Evolutionary conservation across 2,113 vertebrate genomes (phyloP).

Genomic region (Centropus bengalensis): DNA sequence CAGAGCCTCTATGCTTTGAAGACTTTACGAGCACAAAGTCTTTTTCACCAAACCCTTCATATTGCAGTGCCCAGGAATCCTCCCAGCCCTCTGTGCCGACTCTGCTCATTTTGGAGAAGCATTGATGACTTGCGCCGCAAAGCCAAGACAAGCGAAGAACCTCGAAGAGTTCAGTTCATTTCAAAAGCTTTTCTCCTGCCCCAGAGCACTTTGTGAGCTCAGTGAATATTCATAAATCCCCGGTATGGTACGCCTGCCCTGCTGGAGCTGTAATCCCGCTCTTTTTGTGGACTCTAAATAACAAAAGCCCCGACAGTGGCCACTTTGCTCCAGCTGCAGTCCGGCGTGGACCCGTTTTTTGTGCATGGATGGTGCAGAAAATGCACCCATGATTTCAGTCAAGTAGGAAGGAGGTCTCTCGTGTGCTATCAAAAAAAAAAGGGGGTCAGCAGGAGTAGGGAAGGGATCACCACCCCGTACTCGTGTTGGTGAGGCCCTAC

Average conservation of each 20-base stretch:
- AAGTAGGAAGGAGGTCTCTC: neutral
- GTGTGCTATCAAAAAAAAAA: neutral
- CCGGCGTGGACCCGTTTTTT: neutral
- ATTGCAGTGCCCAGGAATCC: neutral
- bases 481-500: no score
- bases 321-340: fast-evolving
- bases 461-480: no score
- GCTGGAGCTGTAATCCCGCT: neutral
- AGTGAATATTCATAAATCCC: constrained; percentile 50
- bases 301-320: neutral
- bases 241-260: neutral
- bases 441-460: no score
- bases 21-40: neutral
- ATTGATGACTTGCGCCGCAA: constrained; percentile 38
- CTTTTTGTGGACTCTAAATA: neutral
- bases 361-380: neutral
- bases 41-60: neutral
- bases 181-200: constrained; percentile 42
- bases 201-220: neutral
- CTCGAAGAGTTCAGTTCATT: constrained; percentile 38
- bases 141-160: constrained; percentile 16
- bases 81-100: neutral
- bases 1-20: neutral
- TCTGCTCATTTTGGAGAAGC: neutral
- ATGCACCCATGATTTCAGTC: neutral